These are phyloP conservation scores for Oncorhynchus keta DNA, from an alignment of 2,113 vertebrate genomes.

Conservation along the genomic window DNA sequence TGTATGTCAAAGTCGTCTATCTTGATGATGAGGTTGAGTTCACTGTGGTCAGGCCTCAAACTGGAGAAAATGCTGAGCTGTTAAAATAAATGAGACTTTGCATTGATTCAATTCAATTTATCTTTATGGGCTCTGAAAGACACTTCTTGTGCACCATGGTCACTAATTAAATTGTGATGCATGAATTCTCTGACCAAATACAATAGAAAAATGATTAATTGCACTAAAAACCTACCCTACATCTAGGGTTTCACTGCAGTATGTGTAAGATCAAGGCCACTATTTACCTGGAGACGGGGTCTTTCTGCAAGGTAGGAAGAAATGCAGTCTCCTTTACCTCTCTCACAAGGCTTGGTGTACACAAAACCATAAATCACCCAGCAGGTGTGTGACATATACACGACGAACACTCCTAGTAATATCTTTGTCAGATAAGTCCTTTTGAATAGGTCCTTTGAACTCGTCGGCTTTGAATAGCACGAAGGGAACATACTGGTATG, in stretches of 20 bases:
- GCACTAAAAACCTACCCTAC: neutral
- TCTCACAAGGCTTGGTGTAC: slow-evolving; percentile 86
- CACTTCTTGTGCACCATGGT: neutral
- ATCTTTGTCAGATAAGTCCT: slow-evolving; percentile 84
- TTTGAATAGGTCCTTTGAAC: slow-evolving; percentile 41
- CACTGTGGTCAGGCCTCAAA: slow-evolving; percentile 78
- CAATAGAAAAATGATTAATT: neutral
- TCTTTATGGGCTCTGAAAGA: neutral
- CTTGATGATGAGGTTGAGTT: slow-evolving; percentile 81
- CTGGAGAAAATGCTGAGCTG: slow-evolving; percentile 92
- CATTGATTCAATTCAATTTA: neutral
- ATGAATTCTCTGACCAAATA: neutral
- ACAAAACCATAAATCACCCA: slow-evolving; percentile 95
- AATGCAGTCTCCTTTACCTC: slow-evolving; percentile 76
- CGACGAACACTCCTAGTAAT: slow-evolving; percentile 88
- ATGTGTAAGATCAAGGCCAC: slow-evolving; percentile 1
- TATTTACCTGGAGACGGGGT: slow-evolving; percentile 87
- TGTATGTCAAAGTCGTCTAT: slow-evolving; percentile 89
- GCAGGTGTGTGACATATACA: slow-evolving; percentile 90
- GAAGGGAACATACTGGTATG: slow-evolving; percentile 66
- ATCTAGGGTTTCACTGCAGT: neutral
- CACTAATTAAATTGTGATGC: neutral
- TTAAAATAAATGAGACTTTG: neutral
- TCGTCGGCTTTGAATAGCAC: slow-evolving; percentile 62
- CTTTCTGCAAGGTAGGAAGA: slow-evolving; percentile 82